Evolutionary conservation across 2,797 vertebrate genomes (phyloP), one percentile per base, ranked within the genome.

Genomic region (Sparus aurata): DNA sequence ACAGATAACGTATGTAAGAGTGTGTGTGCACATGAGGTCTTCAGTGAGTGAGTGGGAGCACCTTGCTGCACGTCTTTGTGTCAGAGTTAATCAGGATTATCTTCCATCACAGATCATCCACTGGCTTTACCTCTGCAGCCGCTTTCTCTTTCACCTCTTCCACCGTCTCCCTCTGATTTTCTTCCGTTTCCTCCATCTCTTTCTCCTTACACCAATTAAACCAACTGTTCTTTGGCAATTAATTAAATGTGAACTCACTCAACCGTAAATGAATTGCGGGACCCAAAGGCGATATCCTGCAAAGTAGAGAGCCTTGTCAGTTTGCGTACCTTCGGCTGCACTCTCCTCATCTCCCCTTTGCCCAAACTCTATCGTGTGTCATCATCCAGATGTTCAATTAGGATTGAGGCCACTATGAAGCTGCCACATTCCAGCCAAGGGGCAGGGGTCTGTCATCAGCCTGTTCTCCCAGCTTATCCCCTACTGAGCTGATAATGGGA

Each of bases 401-500:
- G 82, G 86, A 89, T 86, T 79, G 70, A 85, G 87, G 88, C 83
- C 87, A 66, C 62, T 20, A 50, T 63, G 9, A 34, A 46, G 65
- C n/a, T 67, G 60, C 78, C 38, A 63, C 15, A 65, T 71, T 79
- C 50, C 69, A 80, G 81, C 61, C 73, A 58, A 67, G 72, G 78
- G 57, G 73, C 69, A 67, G 73, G 75, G 85, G 65, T 88, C 87
- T 75, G 79, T 89, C 87, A 77, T 75, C 53, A 43, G 65, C 79
- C 75, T 86, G 80, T 77, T 85, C 83, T 69, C 60, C 47, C 79
- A 83, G 89, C 71, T 94, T 86, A 94, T 92, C 91, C 83, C 61
- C 20, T 45, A 68, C 79, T 92, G 89, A 94, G 92, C 93, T 86
- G 75, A 91, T 94, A 92, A 94, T 94, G 85, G 75, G 92, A 91